Base-by-base conservation (phyloP, 1,140 invertebrate genomes). In the Formica exsecta region DNA sequence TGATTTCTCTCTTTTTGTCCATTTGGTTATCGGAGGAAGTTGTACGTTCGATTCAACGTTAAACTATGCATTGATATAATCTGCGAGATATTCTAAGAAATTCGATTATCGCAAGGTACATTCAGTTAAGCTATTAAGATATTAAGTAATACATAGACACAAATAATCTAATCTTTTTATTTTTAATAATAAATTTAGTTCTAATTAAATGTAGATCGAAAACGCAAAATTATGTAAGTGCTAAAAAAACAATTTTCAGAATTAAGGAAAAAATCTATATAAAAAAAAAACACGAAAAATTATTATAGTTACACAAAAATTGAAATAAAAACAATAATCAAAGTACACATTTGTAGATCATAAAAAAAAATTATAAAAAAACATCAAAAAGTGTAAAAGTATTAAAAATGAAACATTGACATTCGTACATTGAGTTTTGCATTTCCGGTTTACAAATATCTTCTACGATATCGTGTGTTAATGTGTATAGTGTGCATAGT, bases 81-180 rank as follows among this genome's bases (percentile, higher is more conserved):
- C 16, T 22, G 66, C 74, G 19, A 73, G 74, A 73, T 84, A 44
- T 64, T 62, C 66, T 65, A 77, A 87, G 86, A 75, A 64, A 25
- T 29, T 36, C 57, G 54, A 75, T 62, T 61, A 66, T 74, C 29
- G 48, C 79, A 48, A 38, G 59, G 48, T 51, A 75, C 77, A 57
- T 75, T 73, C 25, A 36, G 57, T 59, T 76, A 57, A 87, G 48
- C 64, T 70, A 79, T 64, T 29, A 29, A 29, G 25, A 51, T 51
- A 59, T 76, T 51, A 38, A 66, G 61, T 87, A 74, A 77, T 77
- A 84, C 25, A 13, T 38, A 61, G 71, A 77, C 71, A 57, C 57
- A 84, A 71, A 75, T 65, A 32, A 44, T 68, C 29, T 25, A 44
- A 59, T 19, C 32, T 25, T 25, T 73, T 25, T 73, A 36, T 54